A percentile compares a stretch with the other conserved stretches of the same genome.
These are phyloP conservation scores for Nasonovia ribisnigri DNA, from an alignment of 2,888 invertebrate genomes.

Conservation along the genomic window DNA sequence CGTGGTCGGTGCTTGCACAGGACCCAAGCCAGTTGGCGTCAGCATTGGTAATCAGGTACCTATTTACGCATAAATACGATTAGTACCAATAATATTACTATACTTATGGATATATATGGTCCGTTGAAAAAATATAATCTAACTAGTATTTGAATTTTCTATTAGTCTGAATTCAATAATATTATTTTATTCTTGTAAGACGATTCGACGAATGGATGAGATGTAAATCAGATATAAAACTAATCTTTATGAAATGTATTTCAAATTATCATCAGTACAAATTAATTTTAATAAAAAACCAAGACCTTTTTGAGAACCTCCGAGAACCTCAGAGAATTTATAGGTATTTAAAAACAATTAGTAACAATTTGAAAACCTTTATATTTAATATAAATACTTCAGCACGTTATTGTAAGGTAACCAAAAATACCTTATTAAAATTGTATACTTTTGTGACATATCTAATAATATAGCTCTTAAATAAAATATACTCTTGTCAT, in stretches of 20 bases:
- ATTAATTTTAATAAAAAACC: neutral
- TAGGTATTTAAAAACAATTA: neutral
- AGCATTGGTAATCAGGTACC: constrained; percentile 37
- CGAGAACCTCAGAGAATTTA: neutral
- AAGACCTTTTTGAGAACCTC: neutral
- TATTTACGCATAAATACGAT: neutral
- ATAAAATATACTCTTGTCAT: neutral
- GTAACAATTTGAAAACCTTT: neutral
- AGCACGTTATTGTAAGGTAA: neutral
- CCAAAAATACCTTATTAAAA: neutral
- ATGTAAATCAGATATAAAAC: neutral
- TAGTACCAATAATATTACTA: neutral
- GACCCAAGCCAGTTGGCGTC: constrained; percentile 38
- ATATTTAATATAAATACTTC: neutral
- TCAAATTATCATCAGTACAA: neutral
- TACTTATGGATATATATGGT: neutral
- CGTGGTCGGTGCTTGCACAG: constrained; percentile 38
- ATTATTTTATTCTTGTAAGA: neutral
- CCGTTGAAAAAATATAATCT: neutral
- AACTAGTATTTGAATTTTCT: neutral
- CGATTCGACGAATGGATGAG: neutral
- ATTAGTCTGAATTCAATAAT: neutral
- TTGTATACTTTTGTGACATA: neutral
- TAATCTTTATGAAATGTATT: neutral
- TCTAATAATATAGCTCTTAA: neutral